Percentiles rank a stretch among this genome's conserved stretches.
Conservation (phyloP, 1,140 invertebrate species). For the Anoplophora glabripennis region DNA sequence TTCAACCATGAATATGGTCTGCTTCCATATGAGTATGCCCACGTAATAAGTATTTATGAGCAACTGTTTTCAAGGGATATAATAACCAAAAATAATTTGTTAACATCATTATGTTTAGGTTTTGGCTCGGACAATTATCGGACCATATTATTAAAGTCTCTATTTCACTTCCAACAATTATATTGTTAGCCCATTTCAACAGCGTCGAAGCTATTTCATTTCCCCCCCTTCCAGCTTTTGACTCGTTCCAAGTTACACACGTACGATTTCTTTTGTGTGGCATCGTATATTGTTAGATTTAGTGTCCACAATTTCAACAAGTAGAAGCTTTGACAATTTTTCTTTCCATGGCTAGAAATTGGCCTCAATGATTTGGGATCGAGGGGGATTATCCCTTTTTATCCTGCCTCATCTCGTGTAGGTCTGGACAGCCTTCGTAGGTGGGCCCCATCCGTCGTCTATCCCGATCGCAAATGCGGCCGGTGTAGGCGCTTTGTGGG, state of each 20-base stretch:
- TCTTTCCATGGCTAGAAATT: too few species aligned
- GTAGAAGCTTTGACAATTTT: constrained; percentile 21
- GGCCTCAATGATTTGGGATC: too few species aligned
- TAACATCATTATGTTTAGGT: constrained; percentile 16
- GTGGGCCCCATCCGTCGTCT: too few species aligned
- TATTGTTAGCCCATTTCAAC: constrained; percentile 15
- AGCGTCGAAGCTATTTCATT: constrained; percentile 17
- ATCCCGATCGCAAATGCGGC: too few species aligned
- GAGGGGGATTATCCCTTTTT: too few species aligned
- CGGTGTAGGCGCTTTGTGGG: too few species aligned
- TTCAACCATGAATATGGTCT: background rate
- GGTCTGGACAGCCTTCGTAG: too few species aligned
- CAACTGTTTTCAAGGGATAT: background rate
- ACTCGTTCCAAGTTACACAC: constrained; percentile 8
- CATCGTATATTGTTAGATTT: constrained; percentile 19
- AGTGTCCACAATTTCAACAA: constrained; percentile 15
- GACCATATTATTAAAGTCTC: constrained; percentile 15
- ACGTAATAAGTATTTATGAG: constrained; percentile 7
- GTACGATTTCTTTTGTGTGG: constrained; percentile 12
- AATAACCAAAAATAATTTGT: background rate
- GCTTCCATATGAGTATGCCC: background rate
- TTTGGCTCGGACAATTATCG: constrained; percentile 16
- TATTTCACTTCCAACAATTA: background rate
- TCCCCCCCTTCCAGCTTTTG: constrained; percentile 11
- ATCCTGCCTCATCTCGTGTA: too few species aligned